Percentiles rank a stretch among this genome's conserved stretches.
These are phyloP conservation scores for Drosophila bocqueti DNA, from an alignment of 1,140 invertebrate genomes.

Conservation along the genomic window DNA sequence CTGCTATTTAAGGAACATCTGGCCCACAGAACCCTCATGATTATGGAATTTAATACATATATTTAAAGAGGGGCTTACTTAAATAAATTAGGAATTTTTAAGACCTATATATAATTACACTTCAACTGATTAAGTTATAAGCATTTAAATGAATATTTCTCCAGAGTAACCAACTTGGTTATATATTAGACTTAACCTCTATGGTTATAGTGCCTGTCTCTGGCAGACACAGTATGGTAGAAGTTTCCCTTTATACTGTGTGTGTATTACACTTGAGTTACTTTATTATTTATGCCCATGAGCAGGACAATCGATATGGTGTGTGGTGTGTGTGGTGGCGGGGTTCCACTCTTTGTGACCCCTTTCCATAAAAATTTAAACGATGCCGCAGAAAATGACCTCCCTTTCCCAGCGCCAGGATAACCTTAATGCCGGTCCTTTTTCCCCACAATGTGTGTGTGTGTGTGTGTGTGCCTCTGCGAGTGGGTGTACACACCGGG, in stretches of 20 bases:
- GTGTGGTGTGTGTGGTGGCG: background rate
- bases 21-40: background rate
- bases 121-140: background rate
- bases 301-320: conserved; percentile 30
- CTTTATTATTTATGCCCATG: conserved; percentile 45
- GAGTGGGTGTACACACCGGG: background rate
- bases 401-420: conserved; percentile 7
- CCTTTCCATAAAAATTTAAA: conserved; percentile 33
- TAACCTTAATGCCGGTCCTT: conserved; percentile 6
- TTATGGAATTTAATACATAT: background rate
- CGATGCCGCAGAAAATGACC: conserved; percentile 23
- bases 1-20: conserved; percentile 27
- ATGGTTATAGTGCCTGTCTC: background rate
- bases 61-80: background rate
- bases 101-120: background rate
- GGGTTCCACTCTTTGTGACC: conserved; percentile 18
- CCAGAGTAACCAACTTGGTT: background rate
- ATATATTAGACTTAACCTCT: background rate
- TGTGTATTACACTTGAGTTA: conserved; percentile 37
- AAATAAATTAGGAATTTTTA: background rate
- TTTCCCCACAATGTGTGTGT: conserved; percentile 23
- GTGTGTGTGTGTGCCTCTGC: background rate
- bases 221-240: background rate
- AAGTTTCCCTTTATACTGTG: conserved; percentile 5
- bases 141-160: background rate